Percentiles rank a stretch among this genome's conserved stretches.
Evolutionary conservation across 2,888 invertebrate genomes (phyloP).

Genomic region (Morpho helenor): DNA sequence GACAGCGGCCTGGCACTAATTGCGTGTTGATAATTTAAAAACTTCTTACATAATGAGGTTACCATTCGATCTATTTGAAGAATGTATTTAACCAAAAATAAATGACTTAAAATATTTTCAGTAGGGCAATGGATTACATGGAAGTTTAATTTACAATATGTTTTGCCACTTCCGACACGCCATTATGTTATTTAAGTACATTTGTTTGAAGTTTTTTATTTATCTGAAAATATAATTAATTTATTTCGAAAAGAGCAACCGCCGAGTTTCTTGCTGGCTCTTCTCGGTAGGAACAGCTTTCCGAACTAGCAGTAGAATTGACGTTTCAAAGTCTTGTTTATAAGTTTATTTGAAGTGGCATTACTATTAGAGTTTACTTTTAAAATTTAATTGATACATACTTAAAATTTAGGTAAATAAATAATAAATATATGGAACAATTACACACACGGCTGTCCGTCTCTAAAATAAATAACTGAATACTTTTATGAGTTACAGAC

Average conservation of each 20-base stretch:
- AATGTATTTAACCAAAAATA: slow-evolving; percentile 27
- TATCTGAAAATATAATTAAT: neutral
- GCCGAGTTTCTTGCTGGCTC: neutral
- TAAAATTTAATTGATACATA: slow-evolving; percentile 3
- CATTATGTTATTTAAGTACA: neutral
- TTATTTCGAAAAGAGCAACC: neutral
- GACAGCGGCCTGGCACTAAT: slow-evolving; percentile 44
- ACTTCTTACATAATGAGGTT: slow-evolving; percentile 38
- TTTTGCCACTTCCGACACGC: neutral
- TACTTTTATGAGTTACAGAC: too few relatives aligned
- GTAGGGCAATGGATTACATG: slow-evolving; percentile 28
- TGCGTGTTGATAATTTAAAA: slow-evolving; percentile 37
- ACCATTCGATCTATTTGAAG: slow-evolving; percentile 30
- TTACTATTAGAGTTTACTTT: neutral
- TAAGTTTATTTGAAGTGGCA: slow-evolving; percentile 3
- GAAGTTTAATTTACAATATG: neutral
- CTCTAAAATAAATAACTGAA: too few relatives aligned
- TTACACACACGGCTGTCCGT: too few relatives aligned
- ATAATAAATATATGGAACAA: neutral
- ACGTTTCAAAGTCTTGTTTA: neutral
- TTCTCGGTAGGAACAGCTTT: neutral
- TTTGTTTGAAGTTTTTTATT: neutral
- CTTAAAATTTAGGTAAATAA: neutral
- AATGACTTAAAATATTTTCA: slow-evolving; percentile 32
- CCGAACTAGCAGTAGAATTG: neutral